phyloP scores from a whole-genome alignment of 2,113 vertebrate genomes.

The Lasiurus borealis region DNA sequence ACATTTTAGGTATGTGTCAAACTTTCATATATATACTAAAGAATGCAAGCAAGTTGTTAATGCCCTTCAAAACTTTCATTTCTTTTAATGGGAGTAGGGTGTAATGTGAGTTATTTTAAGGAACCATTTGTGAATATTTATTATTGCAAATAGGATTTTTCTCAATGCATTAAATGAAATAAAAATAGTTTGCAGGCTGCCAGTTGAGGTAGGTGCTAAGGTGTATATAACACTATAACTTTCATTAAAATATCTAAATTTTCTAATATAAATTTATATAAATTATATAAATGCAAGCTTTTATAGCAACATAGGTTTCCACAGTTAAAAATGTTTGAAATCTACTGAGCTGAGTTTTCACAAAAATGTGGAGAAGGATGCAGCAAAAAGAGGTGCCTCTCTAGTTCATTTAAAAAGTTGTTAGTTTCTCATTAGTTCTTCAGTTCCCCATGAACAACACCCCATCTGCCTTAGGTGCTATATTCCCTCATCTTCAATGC shows the following conservation, averaged over 20 bases:
- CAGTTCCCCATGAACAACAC: background rate
- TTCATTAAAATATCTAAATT: background rate
- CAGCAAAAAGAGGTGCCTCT: background rate
- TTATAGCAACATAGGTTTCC: conserved; percentile 16
- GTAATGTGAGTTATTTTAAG: background rate
- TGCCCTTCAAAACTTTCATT: background rate
- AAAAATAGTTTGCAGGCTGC: background rate
- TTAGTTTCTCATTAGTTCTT: conserved; percentile 36
- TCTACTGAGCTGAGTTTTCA: background rate
- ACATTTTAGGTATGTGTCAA: background rate
- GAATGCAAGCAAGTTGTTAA: background rate
- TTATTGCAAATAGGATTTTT: background rate
- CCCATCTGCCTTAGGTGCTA: background rate
- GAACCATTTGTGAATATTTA: background rate
- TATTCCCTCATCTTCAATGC: background rate
- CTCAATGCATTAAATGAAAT: background rate
- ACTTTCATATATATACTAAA: background rate
- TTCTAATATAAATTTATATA: background rate
- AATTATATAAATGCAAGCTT: background rate
- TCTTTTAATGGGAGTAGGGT: background rate
- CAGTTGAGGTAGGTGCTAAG: background rate
- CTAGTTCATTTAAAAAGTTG: background rate
- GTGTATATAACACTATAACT: background rate
- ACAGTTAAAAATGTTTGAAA: background rate
- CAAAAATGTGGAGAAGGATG: background rate